Evolutionary conservation across 2,888 invertebrate genomes (phyloP).

Genomic region (Bombyx huttoni): DNA sequence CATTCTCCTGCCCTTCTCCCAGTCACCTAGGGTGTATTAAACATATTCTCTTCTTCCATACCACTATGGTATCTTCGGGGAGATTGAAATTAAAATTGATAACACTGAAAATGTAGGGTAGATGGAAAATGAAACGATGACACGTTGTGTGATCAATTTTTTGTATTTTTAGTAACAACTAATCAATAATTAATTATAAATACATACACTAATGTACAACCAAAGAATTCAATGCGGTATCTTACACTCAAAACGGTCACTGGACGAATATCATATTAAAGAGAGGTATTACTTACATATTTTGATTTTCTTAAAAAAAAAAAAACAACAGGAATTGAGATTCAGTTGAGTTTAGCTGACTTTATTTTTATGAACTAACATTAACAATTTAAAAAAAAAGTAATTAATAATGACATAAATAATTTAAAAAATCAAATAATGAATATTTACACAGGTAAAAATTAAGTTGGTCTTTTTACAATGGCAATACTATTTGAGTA

Average conservation of each 20-base stretch:
- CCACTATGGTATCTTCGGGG: too few relatives aligned
- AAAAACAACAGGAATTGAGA: conserved; percentile 58
- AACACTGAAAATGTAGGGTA: neutral
- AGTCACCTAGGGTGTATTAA: too few relatives aligned
- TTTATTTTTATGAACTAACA: conserved; percentile 51
- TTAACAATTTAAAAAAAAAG: conserved; percentile 40
- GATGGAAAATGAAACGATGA: conserved; percentile 15
- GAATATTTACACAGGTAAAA: conserved; percentile 59
- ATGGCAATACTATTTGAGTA: conserved; percentile 29
- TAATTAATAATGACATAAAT: conserved; percentile 68
- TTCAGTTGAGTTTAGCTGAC: conserved; percentile 68
- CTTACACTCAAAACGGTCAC: conserved; percentile 31
- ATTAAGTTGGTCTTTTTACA: conserved; percentile 21
- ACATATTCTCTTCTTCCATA: too few relatives aligned
- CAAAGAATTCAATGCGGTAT: conserved; percentile 48
- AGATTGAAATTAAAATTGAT: too few relatives aligned
- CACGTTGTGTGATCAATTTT: conserved; percentile 53
- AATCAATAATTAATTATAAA: conserved; percentile 70
- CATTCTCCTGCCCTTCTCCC: too few relatives aligned
- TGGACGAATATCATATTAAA: conserved; percentile 59
- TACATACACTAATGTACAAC: conserved; percentile 66
- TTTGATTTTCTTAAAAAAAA: conserved; percentile 17
- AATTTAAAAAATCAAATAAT: conserved; percentile 49
- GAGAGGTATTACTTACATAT: conserved; percentile 52
- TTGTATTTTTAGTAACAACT: conserved; percentile 71